Evolutionary conservation across 2,113 vertebrate species (phyloP), one percentile per base, ranked within the genome.

Genomic region (Probosciger aterrimus): DNA sequence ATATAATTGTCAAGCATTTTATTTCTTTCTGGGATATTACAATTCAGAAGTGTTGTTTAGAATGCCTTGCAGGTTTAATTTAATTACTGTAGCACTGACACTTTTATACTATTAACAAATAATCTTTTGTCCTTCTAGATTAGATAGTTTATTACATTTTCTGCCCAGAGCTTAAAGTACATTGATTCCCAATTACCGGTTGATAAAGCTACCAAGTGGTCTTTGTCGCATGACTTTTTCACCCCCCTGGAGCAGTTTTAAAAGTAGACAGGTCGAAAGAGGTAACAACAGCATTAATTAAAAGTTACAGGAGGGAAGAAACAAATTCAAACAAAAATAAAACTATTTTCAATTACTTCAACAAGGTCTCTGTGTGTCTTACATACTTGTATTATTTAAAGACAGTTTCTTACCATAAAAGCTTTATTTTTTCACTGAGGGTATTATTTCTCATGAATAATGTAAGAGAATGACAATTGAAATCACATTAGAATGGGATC

Each of bases 121-220:
- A 96, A 97, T 96, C 84, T 84, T 94, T 90, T 95, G 49, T 94
- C 85, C 75, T 83, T 81, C 63, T 83, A 79, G 95, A 95, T 69
- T 88, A 77, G 57, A 60, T 63, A 96, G 74, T 93, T 97, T 96
- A 96, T 98, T 97, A 94, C 82, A 53, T 82, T 97, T 96, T 95
- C 82, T 86, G 33, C 80, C 86, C 69, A 53, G 64, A 95, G 91
- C 68, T 95, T 93, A 95, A 93, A 95, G 62, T n/a, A 83, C 60
- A 97, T 95, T 91, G 97, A 97, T 97, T 97, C 88, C 88, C 95
- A 98, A 97, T 96, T 95, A 97, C 92, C 5, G 39, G 63, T 95
- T 97, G 96, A 96, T 95, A 97, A 96, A 98, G 96, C 71, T 91
- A 76, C 84, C 82, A 93, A 97, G 84, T 95, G 76, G 82, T 94